Evolutionary conservation across 2,888 invertebrate genomes (phyloP).

Genomic region (Dynastes tityus): DNA sequence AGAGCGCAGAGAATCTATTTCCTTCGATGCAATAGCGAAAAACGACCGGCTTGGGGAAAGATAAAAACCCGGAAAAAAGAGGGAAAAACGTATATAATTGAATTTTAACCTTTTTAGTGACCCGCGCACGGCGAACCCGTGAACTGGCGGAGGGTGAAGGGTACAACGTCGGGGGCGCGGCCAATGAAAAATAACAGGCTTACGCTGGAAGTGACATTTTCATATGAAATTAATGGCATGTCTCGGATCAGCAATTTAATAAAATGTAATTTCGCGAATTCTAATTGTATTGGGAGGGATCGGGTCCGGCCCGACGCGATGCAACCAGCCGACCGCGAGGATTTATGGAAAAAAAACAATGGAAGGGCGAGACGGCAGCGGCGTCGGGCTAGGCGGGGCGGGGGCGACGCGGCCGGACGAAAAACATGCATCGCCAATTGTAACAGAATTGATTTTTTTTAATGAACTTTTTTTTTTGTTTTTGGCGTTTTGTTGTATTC

Average conservation of each 20-base stretch:
- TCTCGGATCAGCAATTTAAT: constrained; percentile 38
- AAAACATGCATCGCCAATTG: constrained; percentile 16
- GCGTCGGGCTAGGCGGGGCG: not conserved
- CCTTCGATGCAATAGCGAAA: constrained; percentile 1
- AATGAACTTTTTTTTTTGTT: no score
- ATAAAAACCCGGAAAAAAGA: constrained; percentile 10
- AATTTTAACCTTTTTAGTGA: constrained; percentile 27
- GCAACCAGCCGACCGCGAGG: constrained; percentile 16
- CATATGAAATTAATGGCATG: constrained; percentile 38
- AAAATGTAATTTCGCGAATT: constrained; percentile 33
- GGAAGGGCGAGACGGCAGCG: not conserved
- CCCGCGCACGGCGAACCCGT: not conserved
- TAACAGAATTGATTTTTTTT: constrained; percentile 12
- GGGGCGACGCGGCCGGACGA: not conserved
- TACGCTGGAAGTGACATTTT: constrained; percentile 36
- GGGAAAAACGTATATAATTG: constrained; percentile 21
- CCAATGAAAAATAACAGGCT: constrained; percentile 29
- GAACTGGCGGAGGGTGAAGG: not conserved
- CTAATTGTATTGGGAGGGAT: constrained; percentile 23
- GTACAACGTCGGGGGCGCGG: not conserved
- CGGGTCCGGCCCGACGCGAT: not conserved
- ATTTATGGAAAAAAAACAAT: constrained; percentile 18
- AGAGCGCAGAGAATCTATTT: not conserved
- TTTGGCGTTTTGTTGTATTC: not conserved
- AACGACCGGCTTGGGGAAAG: not conserved